phyloP scores from a whole-genome alignment of 2,888 invertebrate genomes.

The Drosophila suboccidentalis region DNA sequence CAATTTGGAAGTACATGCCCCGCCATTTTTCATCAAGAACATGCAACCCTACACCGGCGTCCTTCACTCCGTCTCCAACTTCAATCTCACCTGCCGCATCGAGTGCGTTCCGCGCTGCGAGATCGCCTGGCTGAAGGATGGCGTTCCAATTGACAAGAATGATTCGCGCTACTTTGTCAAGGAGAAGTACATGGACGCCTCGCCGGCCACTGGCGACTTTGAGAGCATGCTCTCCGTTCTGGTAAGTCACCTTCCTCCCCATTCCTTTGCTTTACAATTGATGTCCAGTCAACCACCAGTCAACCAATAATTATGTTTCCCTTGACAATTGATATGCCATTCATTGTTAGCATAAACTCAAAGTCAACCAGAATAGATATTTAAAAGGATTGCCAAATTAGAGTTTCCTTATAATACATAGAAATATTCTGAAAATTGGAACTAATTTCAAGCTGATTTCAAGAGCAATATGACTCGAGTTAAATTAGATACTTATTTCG shows the following conservation, averaged over 20 bases:
- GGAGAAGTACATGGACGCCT: slow-evolving; percentile 89
- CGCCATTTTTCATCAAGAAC: slow-evolving; percentile 94
- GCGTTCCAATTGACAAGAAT: slow-evolving; percentile 88
- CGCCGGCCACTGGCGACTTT: slow-evolving; percentile 93
- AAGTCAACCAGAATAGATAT: background rate
- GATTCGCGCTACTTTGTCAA: slow-evolving; percentile 89
- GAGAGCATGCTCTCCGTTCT: slow-evolving; percentile 95
- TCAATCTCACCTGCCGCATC: slow-evolving; percentile 93
- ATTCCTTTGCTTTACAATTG: background rate
- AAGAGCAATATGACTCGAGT: background rate
- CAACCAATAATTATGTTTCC: background rate
- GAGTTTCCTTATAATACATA: background rate
- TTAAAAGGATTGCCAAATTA: background rate
- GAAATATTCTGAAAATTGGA: background rate
- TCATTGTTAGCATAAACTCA: background rate
- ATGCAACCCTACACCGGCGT: slow-evolving; percentile 93
- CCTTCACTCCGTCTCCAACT: slow-evolving; percentile 91
- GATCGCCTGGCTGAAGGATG: slow-evolving; percentile 94
- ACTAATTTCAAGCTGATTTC: background rate
- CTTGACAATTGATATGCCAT: background rate
- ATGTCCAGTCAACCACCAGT: slow-evolving; percentile 5
- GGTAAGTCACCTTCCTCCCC: slow-evolving; percentile 86
- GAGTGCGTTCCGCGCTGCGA: slow-evolving; percentile 95
- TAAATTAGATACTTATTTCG: background rate
- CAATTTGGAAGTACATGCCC: slow-evolving; percentile 91